Evolutionary conservation across 1,140 invertebrate genomes (phyloP).

Genomic region (Lerema accius): DNA sequence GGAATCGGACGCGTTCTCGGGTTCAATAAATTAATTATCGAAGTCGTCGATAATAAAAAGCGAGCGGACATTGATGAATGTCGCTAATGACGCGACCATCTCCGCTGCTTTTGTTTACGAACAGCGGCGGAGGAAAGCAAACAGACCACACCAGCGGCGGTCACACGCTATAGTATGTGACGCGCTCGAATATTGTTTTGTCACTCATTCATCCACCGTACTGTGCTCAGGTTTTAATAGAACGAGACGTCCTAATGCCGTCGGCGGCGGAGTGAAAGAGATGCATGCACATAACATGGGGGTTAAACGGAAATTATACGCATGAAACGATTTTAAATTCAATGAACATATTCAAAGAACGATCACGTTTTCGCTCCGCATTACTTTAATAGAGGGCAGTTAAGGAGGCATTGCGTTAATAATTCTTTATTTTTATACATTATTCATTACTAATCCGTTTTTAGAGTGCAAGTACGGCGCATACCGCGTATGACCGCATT

Average conservation of each 20-base stretch:
- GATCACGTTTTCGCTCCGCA: conserved; percentile 27
- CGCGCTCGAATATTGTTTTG: conserved; percentile 35
- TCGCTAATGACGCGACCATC: conserved; percentile 50
- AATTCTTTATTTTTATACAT: conserved; percentile 31
- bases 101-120: conserved; percentile 68
- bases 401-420: conserved; percentile 17
- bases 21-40: conserved; percentile 24
- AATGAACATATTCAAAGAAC: conserved; percentile 30
- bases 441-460: conserved; percentile 31
- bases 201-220: conserved; percentile 31
- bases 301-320: conserved; percentile 29
- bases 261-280: conserved; percentile 4
- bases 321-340: conserved; percentile 31
- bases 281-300: not conserved
- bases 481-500: conserved; percentile 27
- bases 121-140: conserved; percentile 55
- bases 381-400: conserved; percentile 28
- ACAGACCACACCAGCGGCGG: conserved; percentile 54
- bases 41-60: conserved; percentile 44
- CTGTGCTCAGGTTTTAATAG: conserved; percentile 25
- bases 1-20: conserved; percentile 7
- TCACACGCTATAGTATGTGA: conserved; percentile 57
- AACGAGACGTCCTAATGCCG: conserved; percentile 18
- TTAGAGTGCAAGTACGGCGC: conserved; percentile 16
- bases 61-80: conserved; percentile 44